Base-by-base conservation (phyloP, 2,888 invertebrate species). In the Nesidiocoris tenuis region DNA sequence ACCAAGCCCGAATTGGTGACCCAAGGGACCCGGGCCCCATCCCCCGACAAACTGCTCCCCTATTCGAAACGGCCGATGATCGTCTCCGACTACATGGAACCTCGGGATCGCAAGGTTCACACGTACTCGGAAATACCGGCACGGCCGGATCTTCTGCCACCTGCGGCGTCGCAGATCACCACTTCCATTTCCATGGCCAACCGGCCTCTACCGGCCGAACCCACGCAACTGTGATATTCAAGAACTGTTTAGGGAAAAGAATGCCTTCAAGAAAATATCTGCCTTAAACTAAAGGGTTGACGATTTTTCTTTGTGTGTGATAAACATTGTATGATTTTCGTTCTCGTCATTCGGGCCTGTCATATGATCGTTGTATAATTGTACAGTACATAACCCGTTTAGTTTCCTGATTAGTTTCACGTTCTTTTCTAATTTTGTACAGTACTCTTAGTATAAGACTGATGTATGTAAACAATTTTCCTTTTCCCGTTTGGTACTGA, bases 181-280 rank as follows among this genome's bases (percentile, higher is more conserved):
- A 75, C 59, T 76, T 79, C 74, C 77, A 85, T 76, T 25, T 64
- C 76, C 80, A 90, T 90, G 89, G 85, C 88, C 24, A 88, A 90
- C 81, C 85, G 90, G 79, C 90, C 90, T n/a, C 83, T 91, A 55
- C 90, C 90, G 0, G 87, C 88, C 78, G 90, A 89, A 82, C 90
- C 90, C 18, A 83, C 77, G 66, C 67, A 75, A 67, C 75, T 75
- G 77, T 76, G 77, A 77, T 76, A 76, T 70, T 65, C 55, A 65
- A 61, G 39, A 39, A 18, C 19, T 59, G 16, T 59, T 59, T 59
- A 18, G 17, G 7, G 19, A 59, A 18, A 17, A 18, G 59, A 39
- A 65, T 75, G 74, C 74, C 74, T 75, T 75, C 74, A 66, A 75
- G 74, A 66, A 75, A 75, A 75, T 66, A 75, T 75, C 74, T 75